A percentile compares a stretch with the other conserved stretches of the same genome.
phyloP scores from a whole-genome alignment of 2,888 invertebrate species.

The Heteromyza rotundicornis region DNA sequence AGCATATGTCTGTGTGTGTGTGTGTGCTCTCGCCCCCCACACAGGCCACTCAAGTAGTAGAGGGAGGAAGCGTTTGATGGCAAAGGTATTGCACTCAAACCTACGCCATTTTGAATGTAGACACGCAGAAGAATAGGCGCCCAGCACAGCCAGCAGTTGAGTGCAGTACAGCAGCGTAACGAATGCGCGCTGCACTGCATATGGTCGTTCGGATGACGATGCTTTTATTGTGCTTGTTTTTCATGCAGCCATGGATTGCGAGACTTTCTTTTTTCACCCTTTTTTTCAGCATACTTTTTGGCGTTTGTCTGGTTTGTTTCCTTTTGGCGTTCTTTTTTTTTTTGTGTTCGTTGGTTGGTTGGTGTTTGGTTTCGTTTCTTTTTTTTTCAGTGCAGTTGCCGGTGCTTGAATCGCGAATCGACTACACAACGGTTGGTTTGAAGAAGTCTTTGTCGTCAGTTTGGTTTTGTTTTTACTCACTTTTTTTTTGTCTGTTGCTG shows the following conservation, averaged over 20 bases:
- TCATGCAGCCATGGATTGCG: too few relatives aligned
- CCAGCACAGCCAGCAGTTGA: constrained; percentile 11
- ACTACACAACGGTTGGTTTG: constrained; percentile 22
- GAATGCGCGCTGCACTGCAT: neutral
- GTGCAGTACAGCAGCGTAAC: neutral
- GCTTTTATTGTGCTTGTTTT: neutral
- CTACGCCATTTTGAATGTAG: constrained; percentile 23
- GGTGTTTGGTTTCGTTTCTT: constrained; percentile 8
- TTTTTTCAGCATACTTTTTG: constrained; percentile 43
- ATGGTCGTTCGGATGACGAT: neutral
- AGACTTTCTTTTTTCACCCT: constrained; percentile 22
- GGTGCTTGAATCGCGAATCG: constrained; percentile 27
- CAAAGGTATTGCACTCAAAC: neutral
- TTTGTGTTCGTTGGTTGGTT: constrained; percentile 16
- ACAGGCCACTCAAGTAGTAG: too few relatives aligned
- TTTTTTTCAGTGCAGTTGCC: constrained; percentile 16
- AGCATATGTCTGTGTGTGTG: constrained; percentile 1
- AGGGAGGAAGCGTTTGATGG: neutral
- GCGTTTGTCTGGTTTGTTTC: constrained; percentile 33
- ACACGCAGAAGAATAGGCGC: constrained; percentile 21
- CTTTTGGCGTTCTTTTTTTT: constrained; percentile 29
- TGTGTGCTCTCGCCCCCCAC: too few relatives aligned
- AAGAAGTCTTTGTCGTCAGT: constrained; percentile 35
- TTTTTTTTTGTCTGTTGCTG: constrained; percentile 17
- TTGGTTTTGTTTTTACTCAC: constrained; percentile 25